Evolutionary conservation across 1,140 invertebrate genomes (phyloP).

Genomic region (Papilio glaucus): DNA sequence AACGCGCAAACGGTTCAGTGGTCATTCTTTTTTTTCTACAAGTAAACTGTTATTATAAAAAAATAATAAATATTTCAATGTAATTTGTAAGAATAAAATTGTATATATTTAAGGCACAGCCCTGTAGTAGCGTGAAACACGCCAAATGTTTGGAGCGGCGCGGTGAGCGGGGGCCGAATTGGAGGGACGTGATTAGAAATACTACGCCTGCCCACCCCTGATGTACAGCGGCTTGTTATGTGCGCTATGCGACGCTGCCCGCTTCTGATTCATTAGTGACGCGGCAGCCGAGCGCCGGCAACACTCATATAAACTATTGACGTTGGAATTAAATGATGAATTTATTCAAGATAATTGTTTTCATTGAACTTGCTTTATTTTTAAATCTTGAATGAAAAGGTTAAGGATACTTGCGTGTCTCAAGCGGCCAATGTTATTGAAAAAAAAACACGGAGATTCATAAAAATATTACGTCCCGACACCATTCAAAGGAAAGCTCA

Average conservation of each 20-base stretch:
- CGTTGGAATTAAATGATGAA: neutral
- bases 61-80: too few species aligned
- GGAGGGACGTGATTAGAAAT: conserved; percentile 70
- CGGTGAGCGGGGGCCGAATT: conserved; percentile 52
- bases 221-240: conserved; percentile 22
- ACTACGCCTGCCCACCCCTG: conserved; percentile 44
- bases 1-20: too few species aligned
- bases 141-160: conserved; percentile 73
- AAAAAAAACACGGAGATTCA: too few species aligned
- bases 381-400: too few species aligned
- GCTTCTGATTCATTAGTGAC: conserved; percentile 1
- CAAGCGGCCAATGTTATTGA: too few species aligned
- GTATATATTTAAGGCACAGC: conserved; percentile 45
- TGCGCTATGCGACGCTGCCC: conserved; percentile 21
- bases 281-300: neutral
- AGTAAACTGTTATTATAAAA: too few species aligned
- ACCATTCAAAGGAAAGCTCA: neutral
- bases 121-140: conserved; percentile 60
- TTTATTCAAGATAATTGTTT: neutral
- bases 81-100: too few species aligned
- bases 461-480: too few species aligned
- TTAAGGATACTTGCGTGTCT: too few species aligned
- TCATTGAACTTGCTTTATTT: too few species aligned
- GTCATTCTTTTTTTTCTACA: too few species aligned
- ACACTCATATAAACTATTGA: neutral